phyloP scores from a whole-genome alignment of 2,888 invertebrate genomes.

The Aleiodes alternator region DNA sequence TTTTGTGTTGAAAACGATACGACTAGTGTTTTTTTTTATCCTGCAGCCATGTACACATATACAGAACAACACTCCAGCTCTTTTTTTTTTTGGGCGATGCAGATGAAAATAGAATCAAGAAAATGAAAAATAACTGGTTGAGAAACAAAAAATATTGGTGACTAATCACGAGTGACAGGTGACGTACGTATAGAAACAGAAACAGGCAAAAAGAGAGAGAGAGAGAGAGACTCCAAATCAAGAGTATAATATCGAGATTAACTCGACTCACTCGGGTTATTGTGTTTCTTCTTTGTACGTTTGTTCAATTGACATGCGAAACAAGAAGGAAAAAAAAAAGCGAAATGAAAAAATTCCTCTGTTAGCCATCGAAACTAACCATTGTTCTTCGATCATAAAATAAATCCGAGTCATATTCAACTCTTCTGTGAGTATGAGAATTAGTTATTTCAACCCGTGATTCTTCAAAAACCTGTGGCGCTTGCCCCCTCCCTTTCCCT shows the following conservation, averaged over 20 bases:
- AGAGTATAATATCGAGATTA: constrained; percentile 29
- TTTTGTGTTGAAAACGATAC: constrained; percentile 20
- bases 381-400: no score
- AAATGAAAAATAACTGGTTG: not conserved
- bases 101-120: constrained; percentile 22
- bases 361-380: not conserved
- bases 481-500: constrained; percentile 1
- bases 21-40: not conserved
- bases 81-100: not conserved
- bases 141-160: constrained; percentile 7
- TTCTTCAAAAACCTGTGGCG: constrained; percentile 51
- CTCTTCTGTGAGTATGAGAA: no score
- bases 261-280: constrained; percentile 17
- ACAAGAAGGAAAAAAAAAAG: not conserved
- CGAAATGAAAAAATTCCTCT: no score
- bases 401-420: no score
- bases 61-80: no score
- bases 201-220: not conserved
- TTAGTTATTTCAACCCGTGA: not conserved
- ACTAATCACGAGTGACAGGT: constrained; percentile 52
- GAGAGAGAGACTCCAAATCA: not conserved
- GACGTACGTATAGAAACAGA: constrained; percentile 53
- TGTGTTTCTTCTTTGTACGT: constrained; percentile 15
- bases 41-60: not conserved
- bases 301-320: constrained; percentile 9